phyloP scores from a whole-genome alignment of 2,113 vertebrate species.

The Brachionichthys hirsutus region DNA sequence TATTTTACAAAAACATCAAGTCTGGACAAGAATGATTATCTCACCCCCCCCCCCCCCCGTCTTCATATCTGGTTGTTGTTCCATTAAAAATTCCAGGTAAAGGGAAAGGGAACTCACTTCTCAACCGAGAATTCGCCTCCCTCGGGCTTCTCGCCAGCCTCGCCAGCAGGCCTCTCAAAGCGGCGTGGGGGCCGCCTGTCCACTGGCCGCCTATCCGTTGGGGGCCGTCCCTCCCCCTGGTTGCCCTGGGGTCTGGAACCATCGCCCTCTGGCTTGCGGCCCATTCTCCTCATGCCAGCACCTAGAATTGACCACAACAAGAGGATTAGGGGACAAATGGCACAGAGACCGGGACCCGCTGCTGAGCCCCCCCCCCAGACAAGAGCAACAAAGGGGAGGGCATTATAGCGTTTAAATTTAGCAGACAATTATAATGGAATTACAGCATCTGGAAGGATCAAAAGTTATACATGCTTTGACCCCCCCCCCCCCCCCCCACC shows the following conservation, averaged over 20 bases:
- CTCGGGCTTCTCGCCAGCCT: conserved; percentile 88
- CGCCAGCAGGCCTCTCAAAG: conserved; percentile 85
- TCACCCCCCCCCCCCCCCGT: neutral
- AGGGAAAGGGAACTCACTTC: conserved; percentile 79
- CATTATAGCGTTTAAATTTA: conserved; percentile 50
- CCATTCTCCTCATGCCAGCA: conserved; percentile 90
- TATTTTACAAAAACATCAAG: no score
- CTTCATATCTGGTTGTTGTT: no score
- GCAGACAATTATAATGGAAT: conserved; percentile 17
- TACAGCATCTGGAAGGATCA: neutral
- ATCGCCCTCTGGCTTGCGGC: conserved; percentile 91
- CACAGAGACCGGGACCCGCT: conserved; percentile 15
- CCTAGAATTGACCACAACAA: conserved; percentile 50
- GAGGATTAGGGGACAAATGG: conserved; percentile 35
- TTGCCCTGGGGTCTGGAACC: conserved; percentile 72
- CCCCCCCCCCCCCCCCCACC: no score
- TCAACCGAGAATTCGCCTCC: conserved; percentile 95
- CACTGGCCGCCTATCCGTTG: conserved; percentile 84
- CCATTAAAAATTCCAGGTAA: neutral
- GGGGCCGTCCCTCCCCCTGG: conserved; percentile 90
- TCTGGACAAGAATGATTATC: no score
- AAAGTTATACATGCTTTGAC: no score
- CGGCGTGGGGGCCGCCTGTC: conserved; percentile 92
- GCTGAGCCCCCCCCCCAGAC: conserved; percentile 6
- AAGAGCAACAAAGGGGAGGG: conserved; percentile 3